Evolutionary conservation across 2,113 vertebrate species (phyloP).

Genomic region (Pygoscelis adeliae): DNA sequence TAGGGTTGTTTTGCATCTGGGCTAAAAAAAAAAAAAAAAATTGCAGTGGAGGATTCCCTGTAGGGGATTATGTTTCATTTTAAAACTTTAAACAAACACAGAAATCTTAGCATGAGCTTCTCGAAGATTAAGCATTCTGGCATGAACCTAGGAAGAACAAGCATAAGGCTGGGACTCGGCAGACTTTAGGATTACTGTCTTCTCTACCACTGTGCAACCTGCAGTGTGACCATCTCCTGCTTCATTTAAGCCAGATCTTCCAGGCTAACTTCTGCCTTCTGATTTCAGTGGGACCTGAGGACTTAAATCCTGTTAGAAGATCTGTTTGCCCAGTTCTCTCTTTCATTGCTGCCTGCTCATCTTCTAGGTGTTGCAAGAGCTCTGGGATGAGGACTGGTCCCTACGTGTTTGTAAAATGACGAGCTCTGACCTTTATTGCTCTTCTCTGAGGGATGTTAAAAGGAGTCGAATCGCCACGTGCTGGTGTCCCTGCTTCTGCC

Average conservation of each 20-base stretch:
- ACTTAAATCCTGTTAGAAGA: background rate
- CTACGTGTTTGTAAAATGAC: background rate
- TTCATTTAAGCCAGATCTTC: background rate
- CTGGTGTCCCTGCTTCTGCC: background rate
- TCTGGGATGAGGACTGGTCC: background rate
- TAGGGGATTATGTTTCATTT: background rate
- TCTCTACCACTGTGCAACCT: background rate
- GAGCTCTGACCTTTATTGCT: background rate
- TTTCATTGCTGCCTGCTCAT: background rate
- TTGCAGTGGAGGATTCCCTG: background rate
- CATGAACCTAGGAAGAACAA: background rate
- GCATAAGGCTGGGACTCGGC: background rate
- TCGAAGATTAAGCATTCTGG: background rate
- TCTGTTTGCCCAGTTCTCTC: background rate
- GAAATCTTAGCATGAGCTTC: constrained; percentile 7
- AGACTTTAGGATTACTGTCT: background rate
- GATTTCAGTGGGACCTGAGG: background rate
- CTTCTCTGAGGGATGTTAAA: background rate
- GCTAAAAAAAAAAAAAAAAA: background rate
- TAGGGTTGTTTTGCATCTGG: background rate
- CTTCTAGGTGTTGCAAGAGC: background rate
- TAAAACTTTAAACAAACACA: constrained; percentile 2
- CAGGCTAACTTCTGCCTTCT: background rate
- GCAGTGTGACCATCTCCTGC: background rate
- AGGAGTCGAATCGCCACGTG: rapidly evolving